Evolutionary conservation across 2,113 vertebrate genomes (phyloP).

Genomic region (Rhodinocichla rosea): DNA sequence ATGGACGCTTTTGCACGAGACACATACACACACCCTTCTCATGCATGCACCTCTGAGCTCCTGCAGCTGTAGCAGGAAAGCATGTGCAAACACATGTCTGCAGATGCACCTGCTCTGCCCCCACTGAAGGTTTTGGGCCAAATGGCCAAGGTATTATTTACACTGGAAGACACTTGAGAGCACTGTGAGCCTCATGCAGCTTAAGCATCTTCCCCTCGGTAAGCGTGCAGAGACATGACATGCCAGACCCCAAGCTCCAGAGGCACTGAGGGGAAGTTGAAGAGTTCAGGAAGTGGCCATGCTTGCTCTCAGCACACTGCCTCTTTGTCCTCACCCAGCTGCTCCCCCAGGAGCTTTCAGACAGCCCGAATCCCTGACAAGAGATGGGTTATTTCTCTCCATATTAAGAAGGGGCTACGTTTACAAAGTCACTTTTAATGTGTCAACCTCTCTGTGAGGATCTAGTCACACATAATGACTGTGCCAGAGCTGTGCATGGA

Average conservation of each 20-base stretch:
- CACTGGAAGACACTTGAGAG: slow-evolving; percentile 11
- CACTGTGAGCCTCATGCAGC: neutral
- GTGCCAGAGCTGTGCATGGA: neutral
- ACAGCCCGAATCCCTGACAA: neutral
- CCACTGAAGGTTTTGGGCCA: neutral
- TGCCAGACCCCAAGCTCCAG: neutral
- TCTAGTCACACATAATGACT: neutral
- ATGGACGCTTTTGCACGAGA: neutral
- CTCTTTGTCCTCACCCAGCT: slow-evolving; percentile 50
- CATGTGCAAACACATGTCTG: neutral
- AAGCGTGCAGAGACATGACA: neutral
- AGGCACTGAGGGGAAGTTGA: slow-evolving; percentile 46
- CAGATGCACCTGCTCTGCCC: neutral
- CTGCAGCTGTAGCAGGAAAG: neutral
- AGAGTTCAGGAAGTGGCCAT: slow-evolving; percentile 63
- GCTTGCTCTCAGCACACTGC: slow-evolving; percentile 49
- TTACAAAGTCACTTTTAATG: slow-evolving; percentile 3
- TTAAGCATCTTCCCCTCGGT: neutral
- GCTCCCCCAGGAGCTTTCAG: neutral
- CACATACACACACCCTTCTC: fast-evolving
- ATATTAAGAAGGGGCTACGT: neutral
- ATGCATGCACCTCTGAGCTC: neutral
- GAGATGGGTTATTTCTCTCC: neutral
- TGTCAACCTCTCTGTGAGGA: neutral
- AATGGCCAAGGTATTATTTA: slow-evolving; percentile 23